Evolutionary conservation across 2,888 invertebrate species (phyloP).

Genomic region (Alviniconcha strummeri): DNA sequence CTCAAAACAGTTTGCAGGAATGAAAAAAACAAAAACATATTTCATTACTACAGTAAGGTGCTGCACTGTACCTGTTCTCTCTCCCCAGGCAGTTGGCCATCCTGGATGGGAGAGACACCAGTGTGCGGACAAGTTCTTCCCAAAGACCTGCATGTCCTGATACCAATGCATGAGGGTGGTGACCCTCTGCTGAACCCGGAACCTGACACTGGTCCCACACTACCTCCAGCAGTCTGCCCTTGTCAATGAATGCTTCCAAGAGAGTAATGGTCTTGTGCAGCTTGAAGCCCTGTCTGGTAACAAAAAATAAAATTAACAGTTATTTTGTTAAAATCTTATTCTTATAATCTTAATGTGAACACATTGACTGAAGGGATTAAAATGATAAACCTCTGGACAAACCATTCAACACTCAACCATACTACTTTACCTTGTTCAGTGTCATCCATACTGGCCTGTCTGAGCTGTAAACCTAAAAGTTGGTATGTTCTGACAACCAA

Average conservation of each 20-base stretch:
- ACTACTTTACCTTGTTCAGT: not conserved
- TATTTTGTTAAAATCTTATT: not conserved
- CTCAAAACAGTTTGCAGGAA: too few species aligned
- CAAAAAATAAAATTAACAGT: not conserved
- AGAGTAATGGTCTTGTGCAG: slow-evolving; percentile 37
- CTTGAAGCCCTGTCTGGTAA: slow-evolving; percentile 33
- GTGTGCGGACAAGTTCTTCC: slow-evolving; percentile 45
- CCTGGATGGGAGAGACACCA: slow-evolving; percentile 60
- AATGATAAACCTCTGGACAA: not conserved
- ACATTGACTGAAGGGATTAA: not conserved
- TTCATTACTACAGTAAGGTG: too few species aligned
- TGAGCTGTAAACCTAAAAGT: not conserved
- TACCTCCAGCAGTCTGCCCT: slow-evolving; percentile 26
- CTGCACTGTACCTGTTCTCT: slow-evolving; percentile 57
- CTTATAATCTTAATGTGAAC: not conserved
- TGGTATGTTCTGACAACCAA: not conserved
- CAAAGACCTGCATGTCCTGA: slow-evolving; percentile 15
- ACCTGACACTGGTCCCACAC: slow-evolving; percentile 31
- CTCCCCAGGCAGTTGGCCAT: slow-evolving; percentile 62
- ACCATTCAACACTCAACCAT: not conserved
- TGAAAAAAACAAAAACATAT: too few species aligned
- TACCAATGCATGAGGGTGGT: not conserved
- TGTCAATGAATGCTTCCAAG: slow-evolving; percentile 36
- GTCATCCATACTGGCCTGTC: not conserved
- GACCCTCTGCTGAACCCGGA: not conserved